Percentiles rank a stretch among this genome's conserved stretches.
phyloP scores from a whole-genome alignment of 2,113 vertebrate species.

The Hyperoodon ampullatus region DNA sequence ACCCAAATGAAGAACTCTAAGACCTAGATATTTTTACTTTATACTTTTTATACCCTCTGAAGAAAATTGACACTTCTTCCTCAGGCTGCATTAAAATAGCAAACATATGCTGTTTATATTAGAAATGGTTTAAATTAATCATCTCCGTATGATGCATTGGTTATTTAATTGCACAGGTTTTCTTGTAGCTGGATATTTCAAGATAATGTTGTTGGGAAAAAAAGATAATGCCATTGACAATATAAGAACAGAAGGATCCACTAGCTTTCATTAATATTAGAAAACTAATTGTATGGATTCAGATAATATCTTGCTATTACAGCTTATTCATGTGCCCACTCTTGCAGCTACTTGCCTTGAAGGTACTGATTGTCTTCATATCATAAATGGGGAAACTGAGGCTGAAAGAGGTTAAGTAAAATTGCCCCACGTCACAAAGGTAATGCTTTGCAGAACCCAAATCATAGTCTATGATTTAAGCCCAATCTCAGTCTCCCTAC shows the following conservation, averaged over 20 bases:
- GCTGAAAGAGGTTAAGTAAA: not conserved
- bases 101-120: not conserved
- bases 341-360: not conserved
- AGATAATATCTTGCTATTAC: not conserved
- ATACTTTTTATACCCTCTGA: not conserved
- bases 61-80: not conserved
- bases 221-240: constrained; percentile 33
- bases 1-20: not conserved
- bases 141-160: not conserved
- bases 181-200: constrained; percentile 53
- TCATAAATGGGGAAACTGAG: not conserved
- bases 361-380: not conserved
- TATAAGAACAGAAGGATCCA: not conserved
- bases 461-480: not conserved
- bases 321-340: not conserved
- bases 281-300: not conserved
- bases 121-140: constrained; percentile 42
- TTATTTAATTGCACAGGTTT: constrained; percentile 28
- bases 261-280: constrained; percentile 4
- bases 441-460: not conserved
- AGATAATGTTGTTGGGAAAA: not conserved
- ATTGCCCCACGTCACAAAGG: not conserved
- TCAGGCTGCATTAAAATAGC: not conserved
- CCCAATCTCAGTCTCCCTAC: too few relatives aligned
- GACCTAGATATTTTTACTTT: not conserved